Conservation (phyloP, 1,140 invertebrate genomes). For the Solenopsis fugax region DNA sequence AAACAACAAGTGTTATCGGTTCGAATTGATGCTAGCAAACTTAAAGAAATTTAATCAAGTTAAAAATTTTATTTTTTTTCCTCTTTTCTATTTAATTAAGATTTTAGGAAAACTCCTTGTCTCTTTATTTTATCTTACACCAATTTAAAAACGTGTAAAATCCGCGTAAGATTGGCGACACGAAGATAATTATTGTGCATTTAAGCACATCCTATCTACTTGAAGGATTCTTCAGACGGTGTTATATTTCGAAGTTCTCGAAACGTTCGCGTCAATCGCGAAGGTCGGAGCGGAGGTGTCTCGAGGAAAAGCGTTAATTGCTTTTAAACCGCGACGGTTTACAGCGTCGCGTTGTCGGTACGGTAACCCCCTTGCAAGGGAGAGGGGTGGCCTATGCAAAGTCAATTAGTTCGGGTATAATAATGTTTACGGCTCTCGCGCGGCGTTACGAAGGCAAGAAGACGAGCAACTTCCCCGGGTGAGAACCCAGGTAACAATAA, state of each 20-base stretch:
- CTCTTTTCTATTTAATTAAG: not conserved
- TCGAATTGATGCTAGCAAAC: constrained; percentile 10
- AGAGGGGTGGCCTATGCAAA: constrained; percentile 48
- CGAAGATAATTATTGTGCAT: not conserved
- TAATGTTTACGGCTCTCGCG: constrained; percentile 68
- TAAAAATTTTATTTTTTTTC: too few species aligned
- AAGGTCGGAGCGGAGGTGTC: constrained; percentile 64
- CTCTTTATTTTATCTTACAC: not conserved
- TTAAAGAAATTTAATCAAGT: too few species aligned
- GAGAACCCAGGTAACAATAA: constrained; percentile 50
- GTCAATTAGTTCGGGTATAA: constrained; percentile 73
- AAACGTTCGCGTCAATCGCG: constrained; percentile 35
- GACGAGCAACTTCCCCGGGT: constrained; percentile 51
- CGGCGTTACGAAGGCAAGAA: constrained; percentile 53
- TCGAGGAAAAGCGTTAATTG: constrained; percentile 71
- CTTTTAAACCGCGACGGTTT: constrained; percentile 72
- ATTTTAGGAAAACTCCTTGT: not conserved
- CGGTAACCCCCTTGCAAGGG: not conserved
- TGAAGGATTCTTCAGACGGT: not conserved
- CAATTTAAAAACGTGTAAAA: not conserved
- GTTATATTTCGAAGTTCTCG: not conserved
- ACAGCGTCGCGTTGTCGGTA: constrained; percentile 51
- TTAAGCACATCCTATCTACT: not conserved
- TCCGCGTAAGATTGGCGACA: not conserved
- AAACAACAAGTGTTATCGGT: not conserved